Evolutionary conservation across 2,888 invertebrate genomes (phyloP).

Genomic region (Danaus chrysippus): DNA sequence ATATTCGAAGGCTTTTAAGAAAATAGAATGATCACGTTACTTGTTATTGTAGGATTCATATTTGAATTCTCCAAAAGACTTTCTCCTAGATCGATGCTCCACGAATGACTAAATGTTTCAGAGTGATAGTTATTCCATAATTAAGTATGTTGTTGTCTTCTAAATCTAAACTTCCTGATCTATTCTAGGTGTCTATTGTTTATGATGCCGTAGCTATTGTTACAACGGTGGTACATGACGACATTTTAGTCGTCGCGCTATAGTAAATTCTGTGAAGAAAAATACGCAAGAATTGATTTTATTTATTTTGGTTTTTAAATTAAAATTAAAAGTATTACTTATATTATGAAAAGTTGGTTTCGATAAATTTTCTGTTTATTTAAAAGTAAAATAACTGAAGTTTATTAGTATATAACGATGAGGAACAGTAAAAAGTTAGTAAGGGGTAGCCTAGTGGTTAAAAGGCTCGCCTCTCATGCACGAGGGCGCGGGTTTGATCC

Average conservation of each 20-base stretch:
- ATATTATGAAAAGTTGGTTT: too few species aligned
- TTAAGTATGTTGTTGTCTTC: slow-evolving; percentile 39
- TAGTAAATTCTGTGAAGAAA: slow-evolving; percentile 44
- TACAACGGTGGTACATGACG: slow-evolving; percentile 46
- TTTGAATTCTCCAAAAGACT: slow-evolving; percentile 23
- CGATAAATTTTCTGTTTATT: too few species aligned
- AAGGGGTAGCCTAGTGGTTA: too few species aligned
- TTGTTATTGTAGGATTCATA: slow-evolving; percentile 25
- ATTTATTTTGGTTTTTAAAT: too few species aligned
- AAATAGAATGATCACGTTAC: slow-evolving; percentile 33
- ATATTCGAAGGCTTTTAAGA: neutral
- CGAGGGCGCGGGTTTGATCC: too few species aligned
- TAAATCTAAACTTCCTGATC: slow-evolving; percentile 26
- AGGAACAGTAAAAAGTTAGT: too few species aligned
- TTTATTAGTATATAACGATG: too few species aligned
- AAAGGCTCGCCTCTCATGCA: too few species aligned
- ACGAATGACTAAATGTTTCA: slow-evolving; percentile 26
- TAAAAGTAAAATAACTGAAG: too few species aligned
- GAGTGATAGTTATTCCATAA: slow-evolving; percentile 35
- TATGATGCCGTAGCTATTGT: slow-evolving; percentile 12
- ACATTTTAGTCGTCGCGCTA: slow-evolving; percentile 41
- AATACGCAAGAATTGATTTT: neutral
- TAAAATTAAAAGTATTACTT: too few species aligned
- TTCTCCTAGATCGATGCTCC: slow-evolving; percentile 27
- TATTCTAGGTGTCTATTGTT: slow-evolving; percentile 21